Evolutionary conservation across 2,888 invertebrate species (phyloP), one percentile per base, ranked within the genome.

Genomic region (Dasysyrphus tricinctus): DNA sequence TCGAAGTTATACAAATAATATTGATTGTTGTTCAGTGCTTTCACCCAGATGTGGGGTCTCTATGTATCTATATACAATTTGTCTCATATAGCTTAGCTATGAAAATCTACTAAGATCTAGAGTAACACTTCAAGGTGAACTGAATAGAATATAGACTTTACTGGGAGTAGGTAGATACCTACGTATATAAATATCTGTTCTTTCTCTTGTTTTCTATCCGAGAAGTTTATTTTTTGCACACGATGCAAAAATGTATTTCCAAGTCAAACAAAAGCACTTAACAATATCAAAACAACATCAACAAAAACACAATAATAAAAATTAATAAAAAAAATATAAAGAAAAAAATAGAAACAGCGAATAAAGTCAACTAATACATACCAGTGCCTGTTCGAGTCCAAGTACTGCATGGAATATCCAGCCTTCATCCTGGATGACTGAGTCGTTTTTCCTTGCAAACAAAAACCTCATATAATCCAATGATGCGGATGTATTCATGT

Each of bases 381-480:
- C 90, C 59, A 91, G 89, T 0, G 90, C 89, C 79, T 91, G 90
- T 65, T 92, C 92, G 74, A 92, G 89, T 70, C 91, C 90, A 80
- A 89, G 90, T 8, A 91, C 90, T 0, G 90, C 92, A 77, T 90
- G 89, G 75, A 92, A 91, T 75, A 91, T 90, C 91, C 92, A 92
- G 49, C 92, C 92, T 42, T 90, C 91, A 80, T 91, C 89, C 80
- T 90, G 90, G 3, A 90, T 90, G 0, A 91, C 90, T 2, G 91
- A 90, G 5, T 89, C 89, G 11, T 89, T 88, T 79, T 91, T 92
- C 80, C 89, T 90, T 82, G 91, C 91, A 75, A 92, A 92, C 56
- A 92, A 77, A 49, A 91, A 87, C 34, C 91, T 90, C 92, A 92
- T 91, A 56, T 91, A 91, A 83, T 91, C 91, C 78, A 91, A 85